Conservation (phyloP, 2,113 vertebrate genomes). For the Xerus inauris region DNA sequence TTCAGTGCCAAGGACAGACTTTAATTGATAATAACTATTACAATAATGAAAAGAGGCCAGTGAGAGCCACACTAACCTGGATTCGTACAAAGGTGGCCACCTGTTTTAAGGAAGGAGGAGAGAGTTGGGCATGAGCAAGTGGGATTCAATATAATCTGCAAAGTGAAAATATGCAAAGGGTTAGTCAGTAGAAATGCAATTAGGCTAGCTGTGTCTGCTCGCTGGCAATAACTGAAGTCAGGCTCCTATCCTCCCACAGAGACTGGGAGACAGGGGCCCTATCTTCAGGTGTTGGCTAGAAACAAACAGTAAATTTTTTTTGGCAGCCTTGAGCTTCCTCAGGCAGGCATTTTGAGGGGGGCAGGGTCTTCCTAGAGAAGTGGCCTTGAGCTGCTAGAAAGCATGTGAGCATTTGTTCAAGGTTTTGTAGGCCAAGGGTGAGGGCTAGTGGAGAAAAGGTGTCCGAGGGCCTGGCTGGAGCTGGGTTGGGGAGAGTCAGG, state of each 20-base stretch:
- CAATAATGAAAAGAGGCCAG: neutral
- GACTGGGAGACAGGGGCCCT: neutral
- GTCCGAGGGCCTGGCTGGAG: neutral
- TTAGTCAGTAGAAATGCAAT: neutral
- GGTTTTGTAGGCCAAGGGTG: neutral
- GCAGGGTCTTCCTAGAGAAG: neutral
- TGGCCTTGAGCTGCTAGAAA: neutral
- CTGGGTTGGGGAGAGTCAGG: too few species aligned
- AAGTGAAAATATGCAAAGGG: neutral
- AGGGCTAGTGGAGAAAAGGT: neutral
- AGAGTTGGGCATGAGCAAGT: accelerated
- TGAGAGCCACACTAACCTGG: neutral
- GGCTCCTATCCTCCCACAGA: neutral
- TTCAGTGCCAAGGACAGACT: neutral
- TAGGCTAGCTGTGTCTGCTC: neutral
- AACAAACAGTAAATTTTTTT: slow-evolving; percentile 6
- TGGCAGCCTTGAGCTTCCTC: slow-evolving; percentile 4
- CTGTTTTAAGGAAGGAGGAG: neutral
- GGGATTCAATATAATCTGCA: neutral
- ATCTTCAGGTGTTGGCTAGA: slow-evolving; percentile 28
- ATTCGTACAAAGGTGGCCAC: neutral
- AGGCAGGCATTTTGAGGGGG: neutral
- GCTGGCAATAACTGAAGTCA: neutral
- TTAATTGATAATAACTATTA: neutral
- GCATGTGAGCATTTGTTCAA: neutral